A percentile compares a stretch with the other conserved stretches of the same genome.
Evolutionary conservation across 2,113 vertebrate genomes (phyloP).

Genomic region (Cephalophus harveyi): DNA sequence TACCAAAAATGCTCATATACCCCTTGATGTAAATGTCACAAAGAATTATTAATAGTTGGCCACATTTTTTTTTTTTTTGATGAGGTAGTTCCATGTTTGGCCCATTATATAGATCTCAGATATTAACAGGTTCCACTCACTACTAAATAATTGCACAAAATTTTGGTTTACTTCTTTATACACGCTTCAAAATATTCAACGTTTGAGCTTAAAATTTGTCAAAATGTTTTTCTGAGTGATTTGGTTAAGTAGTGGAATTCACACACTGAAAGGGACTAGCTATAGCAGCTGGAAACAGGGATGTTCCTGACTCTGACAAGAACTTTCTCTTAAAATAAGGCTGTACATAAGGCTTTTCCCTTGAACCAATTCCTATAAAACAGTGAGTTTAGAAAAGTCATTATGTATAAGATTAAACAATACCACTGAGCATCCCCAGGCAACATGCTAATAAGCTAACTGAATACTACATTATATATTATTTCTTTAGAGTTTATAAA

Average conservation of each 20-base stretch:
- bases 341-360: conserved; percentile 53
- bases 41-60: conserved; percentile 40
- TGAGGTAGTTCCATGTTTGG: conserved; percentile 68
- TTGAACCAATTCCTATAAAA: conserved; percentile 40
- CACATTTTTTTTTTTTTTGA: background rate
- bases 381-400: background rate
- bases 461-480: background rate
- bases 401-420: background rate
- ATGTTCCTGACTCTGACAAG: conserved; percentile 9
- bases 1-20: conserved; percentile 10
- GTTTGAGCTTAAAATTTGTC: conserved; percentile 13
- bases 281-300: background rate
- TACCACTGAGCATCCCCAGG: conserved; percentile 2
- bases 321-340: conserved; percentile 46
- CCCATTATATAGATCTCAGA: background rate
- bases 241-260: conserved; percentile 9
- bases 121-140: conserved; percentile 32
- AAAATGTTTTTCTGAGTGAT: background rate
- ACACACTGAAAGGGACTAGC: background rate
- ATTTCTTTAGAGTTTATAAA: conserved; percentile 38
- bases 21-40: conserved; percentile 41
- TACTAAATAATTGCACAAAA: conserved; percentile 38
- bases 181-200: conserved; percentile 14
- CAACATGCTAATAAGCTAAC: conserved; percentile 19
- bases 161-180: conserved; percentile 27